A percentile compares a stretch with the other conserved stretches of the same genome.
Evolutionary conservation across 2,888 invertebrate genomes (phyloP).

Genomic region (Tetranychus truncatus): DNA sequence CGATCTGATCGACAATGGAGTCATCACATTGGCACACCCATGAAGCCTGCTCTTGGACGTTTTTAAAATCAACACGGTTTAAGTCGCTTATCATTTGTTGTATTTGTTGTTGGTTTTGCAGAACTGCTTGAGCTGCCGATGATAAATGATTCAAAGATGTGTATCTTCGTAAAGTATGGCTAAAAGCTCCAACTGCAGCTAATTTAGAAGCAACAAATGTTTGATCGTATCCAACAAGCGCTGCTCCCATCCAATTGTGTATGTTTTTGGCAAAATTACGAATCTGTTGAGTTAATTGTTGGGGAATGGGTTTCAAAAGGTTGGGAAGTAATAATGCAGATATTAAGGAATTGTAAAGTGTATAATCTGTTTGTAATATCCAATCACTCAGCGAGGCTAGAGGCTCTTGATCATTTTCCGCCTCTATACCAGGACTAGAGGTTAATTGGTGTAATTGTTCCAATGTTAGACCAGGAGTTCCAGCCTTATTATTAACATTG

Average conservation of each 20-base stretch:
- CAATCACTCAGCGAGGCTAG: slow-evolving; percentile 18
- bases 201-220: slow-evolving; percentile 47
- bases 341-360: slow-evolving; percentile 20
- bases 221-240: slow-evolving; percentile 60
- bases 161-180: slow-evolving; percentile 74
- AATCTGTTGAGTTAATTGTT: slow-evolving; percentile 61
- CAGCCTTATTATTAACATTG: background rate
- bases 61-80: slow-evolving; percentile 91
- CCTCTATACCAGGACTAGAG: slow-evolving; percentile 4
- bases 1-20: slow-evolving; percentile 59
- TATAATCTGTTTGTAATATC: slow-evolving; percentile 23
- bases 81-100: slow-evolving; percentile 89
- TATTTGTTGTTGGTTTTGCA: slow-evolving; percentile 84
- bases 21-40: slow-evolving; percentile 95
- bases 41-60: slow-evolving; percentile 69
- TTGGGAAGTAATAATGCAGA: slow-evolving; percentile 63
- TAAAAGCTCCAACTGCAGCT: slow-evolving; percentile 66
- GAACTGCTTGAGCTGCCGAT: slow-evolving; percentile 79
- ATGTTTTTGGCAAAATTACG: slow-evolving; percentile 81
- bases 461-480: slow-evolving; percentile 5
- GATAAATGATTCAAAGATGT: slow-evolving; percentile 93
- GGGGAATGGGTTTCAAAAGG: slow-evolving; percentile 75
- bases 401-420: slow-evolving; percentile 9
- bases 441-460: slow-evolving; percentile 16
- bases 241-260: slow-evolving; percentile 64